Evolutionary conservation across 1,140 invertebrate genomes (phyloP).

Genomic region (Alviniconcha marisindica): DNA sequence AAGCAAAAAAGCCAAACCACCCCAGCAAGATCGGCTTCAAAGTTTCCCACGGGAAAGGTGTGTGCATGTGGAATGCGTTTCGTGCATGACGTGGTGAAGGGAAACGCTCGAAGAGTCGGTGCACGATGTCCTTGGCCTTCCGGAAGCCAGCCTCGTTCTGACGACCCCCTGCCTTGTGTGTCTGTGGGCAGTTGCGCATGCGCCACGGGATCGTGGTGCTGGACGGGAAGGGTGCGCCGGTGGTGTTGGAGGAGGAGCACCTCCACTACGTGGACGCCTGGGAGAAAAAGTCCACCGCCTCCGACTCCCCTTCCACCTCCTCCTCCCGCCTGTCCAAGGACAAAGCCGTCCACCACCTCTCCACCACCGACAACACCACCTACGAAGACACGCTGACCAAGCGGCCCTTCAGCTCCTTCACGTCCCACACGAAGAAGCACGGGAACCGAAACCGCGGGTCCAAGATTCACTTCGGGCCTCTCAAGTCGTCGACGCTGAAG

Average conservation of each 20-base stretch:
- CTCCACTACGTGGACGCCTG: slow-evolving; percentile 15
- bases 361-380: background rate
- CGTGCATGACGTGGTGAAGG: background rate
- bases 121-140: background rate
- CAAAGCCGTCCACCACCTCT: no score
- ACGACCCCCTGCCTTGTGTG: background rate
- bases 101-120: background rate
- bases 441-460: no score
- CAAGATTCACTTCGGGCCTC: background rate
- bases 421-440: background rate
- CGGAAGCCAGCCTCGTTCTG: background rate
- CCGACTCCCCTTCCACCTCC: slow-evolving; percentile 3
- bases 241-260: background rate
- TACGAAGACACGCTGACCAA: slow-evolving; percentile 5
- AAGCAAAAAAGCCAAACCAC: background rate
- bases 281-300: background rate
- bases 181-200: slow-evolving; percentile 23
- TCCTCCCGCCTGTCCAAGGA: background rate
- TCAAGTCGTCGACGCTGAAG: slow-evolving; percentile 13
- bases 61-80: background rate
- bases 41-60: background rate
- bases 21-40: background rate
- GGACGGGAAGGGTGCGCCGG: background rate
- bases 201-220: slow-evolving; percentile 1
- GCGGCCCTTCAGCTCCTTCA: background rate